Evolutionary conservation across 2,797 vertebrate genomes (phyloP).

Genomic region (Acipenser transmontanus): DNA sequence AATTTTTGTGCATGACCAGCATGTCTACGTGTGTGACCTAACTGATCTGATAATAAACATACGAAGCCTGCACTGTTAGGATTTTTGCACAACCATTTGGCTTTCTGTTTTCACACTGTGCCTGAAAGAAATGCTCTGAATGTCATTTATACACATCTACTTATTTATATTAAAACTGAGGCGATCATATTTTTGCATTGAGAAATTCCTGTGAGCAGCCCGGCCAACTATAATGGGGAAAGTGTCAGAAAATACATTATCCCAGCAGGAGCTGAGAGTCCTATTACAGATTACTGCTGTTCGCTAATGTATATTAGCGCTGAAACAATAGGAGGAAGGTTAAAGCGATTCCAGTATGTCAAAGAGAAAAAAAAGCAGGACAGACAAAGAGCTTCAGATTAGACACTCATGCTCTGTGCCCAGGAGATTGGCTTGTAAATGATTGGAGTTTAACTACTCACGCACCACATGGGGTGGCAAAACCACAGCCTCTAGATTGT

Average conservation of each 20-base stretch:
- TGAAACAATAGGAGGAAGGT: slow-evolving; percentile 56
- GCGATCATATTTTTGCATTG: slow-evolving; percentile 43
- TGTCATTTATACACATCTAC: slow-evolving; percentile 37
- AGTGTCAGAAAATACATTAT: slow-evolving; percentile 56
- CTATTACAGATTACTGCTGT: slow-evolving; percentile 59
- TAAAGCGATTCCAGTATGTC: slow-evolving; percentile 58
- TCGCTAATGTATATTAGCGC: slow-evolving; percentile 61
- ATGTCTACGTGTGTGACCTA: too few relatives aligned
- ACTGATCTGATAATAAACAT: too few relatives aligned
- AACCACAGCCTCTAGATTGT: background rate
- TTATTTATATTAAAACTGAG: slow-evolving; percentile 48
- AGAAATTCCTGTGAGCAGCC: slow-evolving; percentile 46
- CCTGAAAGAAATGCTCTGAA: slow-evolving; percentile 31
- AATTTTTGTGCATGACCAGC: too few relatives aligned
- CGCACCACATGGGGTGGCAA: background rate
- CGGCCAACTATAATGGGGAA: slow-evolving; percentile 57
- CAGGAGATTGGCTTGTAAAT: slow-evolving; percentile 5
- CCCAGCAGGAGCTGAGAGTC: slow-evolving; percentile 53
- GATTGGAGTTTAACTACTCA: slow-evolving; percentile 6
- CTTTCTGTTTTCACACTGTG: slow-evolving; percentile 5
- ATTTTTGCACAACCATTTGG: slow-evolving; percentile 27
- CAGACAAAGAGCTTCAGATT: slow-evolving; percentile 4
- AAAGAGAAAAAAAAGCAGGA: slow-evolving; percentile 16
- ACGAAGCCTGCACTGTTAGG: slow-evolving; percentile 2
- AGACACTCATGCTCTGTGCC: background rate